Percentiles rank a stretch among this genome's conserved stretches.
phyloP scores from a whole-genome alignment of 2,888 invertebrate genomes.

The Caenorhabditis sp. region DNA sequence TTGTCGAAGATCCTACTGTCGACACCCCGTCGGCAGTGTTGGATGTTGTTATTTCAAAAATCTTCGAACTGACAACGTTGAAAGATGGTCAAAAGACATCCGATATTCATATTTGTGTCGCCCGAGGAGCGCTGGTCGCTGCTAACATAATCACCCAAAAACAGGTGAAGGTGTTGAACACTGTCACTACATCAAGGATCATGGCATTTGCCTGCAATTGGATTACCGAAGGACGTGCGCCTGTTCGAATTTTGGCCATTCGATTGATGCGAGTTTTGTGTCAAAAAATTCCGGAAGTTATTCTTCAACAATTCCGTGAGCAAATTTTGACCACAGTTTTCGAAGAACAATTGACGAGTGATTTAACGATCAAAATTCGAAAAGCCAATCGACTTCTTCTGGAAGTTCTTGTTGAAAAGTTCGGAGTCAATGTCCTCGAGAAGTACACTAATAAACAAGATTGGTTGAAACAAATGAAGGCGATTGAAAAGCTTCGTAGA shows the following conservation, averaged over 20 bases:
- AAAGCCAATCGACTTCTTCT: constrained; percentile 66
- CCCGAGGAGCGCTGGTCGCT: constrained; percentile 59
- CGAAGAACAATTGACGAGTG: constrained; percentile 53
- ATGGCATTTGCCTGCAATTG: constrained; percentile 54
- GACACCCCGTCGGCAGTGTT: constrained; percentile 28
- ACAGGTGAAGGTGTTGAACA: constrained; percentile 54
- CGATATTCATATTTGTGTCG: constrained; percentile 42
- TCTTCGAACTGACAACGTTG: constrained; percentile 51
- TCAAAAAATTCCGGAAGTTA: constrained; percentile 61
- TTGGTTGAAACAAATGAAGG: constrained; percentile 64
- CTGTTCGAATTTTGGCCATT: constrained; percentile 60
- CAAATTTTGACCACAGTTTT: constrained; percentile 60
- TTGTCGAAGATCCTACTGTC: constrained; percentile 40
- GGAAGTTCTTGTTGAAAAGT: constrained; percentile 63
- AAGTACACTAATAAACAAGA: constrained; percentile 54
- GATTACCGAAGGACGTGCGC: constrained; percentile 55
- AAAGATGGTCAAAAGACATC: constrained; percentile 18
- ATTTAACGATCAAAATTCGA: constrained; percentile 58
- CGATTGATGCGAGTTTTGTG: constrained; percentile 62
- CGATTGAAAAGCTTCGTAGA: constrained; percentile 57
- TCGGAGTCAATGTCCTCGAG: constrained; percentile 55
- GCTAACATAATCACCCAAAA: constrained; percentile 66
- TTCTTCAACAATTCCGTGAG: constrained; percentile 64
- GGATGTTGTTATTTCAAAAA: constrained; percentile 35
- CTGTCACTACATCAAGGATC: constrained; percentile 48